Base-by-base conservation (phyloP, 2,888 invertebrate species). In the Ganaspis brasiliensis region DNA sequence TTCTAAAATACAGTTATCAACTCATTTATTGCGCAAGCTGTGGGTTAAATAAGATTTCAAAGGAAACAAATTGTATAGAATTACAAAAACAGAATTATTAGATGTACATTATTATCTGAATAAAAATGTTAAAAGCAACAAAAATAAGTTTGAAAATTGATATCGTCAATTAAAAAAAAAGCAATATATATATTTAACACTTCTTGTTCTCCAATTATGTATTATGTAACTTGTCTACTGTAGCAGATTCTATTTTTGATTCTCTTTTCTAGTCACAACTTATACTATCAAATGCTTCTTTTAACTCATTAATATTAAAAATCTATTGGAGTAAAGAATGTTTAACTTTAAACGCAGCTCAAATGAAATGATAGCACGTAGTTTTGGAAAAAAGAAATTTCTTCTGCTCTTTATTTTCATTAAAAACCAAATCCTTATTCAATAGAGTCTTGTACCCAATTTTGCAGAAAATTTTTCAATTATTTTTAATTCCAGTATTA, bases 211-310 rank as follows among this genome's bases (percentile, higher is more conserved):
- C 78, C 72, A 79, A 82, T 79, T 80, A 80, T 81, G 78, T 77
- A 83, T 91, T 91, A 91, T 81, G 79, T 90, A 91, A 91, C 67
- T 76, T 73, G 81, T 85, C 81, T 84, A 75, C 80, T 83, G 82
- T 83, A 84, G 83, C 84, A 55, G 73, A 78, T 85, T 88, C 89
- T 91, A 91, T 90, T 90, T 91, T 83, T 89, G 87, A 82, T 87
- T 77, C 79, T 75, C 83, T 84, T 77, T 82, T 79, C 81, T 78
- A 80, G 84, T 81, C 77, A 77, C 77, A 81, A 83, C 77, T 82
- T 80, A 75, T 78, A 82, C 77, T 57, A 76, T 77, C 75, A 73
- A 37, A 77, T 74, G 78, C 67, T 77, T 75, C 70, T n/a, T 45
- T 26, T 61, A 55, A 74, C 74, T 67, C 35, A 55, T 16, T 37